Evolutionary conservation across 2,888 invertebrate genomes (phyloP), one percentile per base, ranked within the genome.

Genomic region (Myopa testacea): DNA sequence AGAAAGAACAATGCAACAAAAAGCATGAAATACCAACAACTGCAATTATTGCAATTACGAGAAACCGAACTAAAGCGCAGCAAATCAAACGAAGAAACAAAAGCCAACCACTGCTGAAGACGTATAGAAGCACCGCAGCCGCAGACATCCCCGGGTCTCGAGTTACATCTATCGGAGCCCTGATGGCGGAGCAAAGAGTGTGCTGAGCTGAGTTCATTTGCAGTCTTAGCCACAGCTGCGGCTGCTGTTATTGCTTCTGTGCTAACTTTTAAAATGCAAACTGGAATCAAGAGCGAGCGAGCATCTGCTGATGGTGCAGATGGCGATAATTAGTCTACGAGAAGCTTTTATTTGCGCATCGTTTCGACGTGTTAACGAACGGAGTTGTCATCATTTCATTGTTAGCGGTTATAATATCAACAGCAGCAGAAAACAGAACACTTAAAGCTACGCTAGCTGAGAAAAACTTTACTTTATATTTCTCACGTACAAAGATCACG

Each of bases 41-140:
- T 55, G 75, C 67, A 75, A 75, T 75, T 75, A 75, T 75, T 75
- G 52, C 65, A 75, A 75, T 67, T 65, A 55, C 67, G 65, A 75
- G 52, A 65, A 67, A 67, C 52, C 38, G 67, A 52, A 52, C 7
- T 37, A 67, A 67, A 55, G 60, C 50, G 40, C 8, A 52, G 34
- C 50, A n/a, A 55, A 60, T 37, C 12, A 75, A 67, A 65, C 19
- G 38, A 65, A 52, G 6, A 14, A 38, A 37, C 4, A 60, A 16
- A 38, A 40, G 34, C 8, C 4, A 67, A 52, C 74, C 19, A 52
- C 50, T 45, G 58, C 16, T 10, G 16, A 34, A 74, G 65, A 74
- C n/a, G 63, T 65, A 74, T 16, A 74, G 26, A 74, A 74, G 63
- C 52, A 63, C 74, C 63, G 63, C 74, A 75, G 26, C 72, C 60